Evolutionary conservation across 1,140 invertebrate species (phyloP), one percentile per base, ranked within the genome.

Genomic region (Batillaria attramentaria): DNA sequence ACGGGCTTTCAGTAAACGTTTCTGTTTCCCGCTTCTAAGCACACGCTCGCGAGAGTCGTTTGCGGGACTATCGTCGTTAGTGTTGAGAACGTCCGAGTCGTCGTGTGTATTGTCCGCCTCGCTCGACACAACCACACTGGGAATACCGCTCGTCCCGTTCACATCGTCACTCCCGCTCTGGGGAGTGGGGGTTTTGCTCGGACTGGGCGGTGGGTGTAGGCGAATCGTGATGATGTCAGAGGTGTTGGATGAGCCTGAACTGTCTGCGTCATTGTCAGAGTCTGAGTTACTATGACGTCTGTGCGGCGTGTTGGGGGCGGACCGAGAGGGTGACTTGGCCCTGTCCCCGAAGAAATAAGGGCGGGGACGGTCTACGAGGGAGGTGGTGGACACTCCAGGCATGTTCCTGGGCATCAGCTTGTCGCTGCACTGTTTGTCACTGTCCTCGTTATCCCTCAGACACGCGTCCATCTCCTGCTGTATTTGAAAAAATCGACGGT

Each of bases 381-480:
- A 74, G 13, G 33, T 37, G 3, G n/a, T n/a, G n/a, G n/a, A n/a
- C n/a, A n/a, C n/a, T n/a, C n/a, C n/a, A n/a, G n/a, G 31, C n/a
- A 16, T 13, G 68, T n/a, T 70, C 24, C 41, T 28, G 41, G 41
- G 50, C 18, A n/a, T 5, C 37, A 42, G 68, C 24, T 42, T 70
- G 39, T 70, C 50, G 20, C 41, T 1, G 41, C 50, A 46, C n/a
- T 70, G 41, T 20, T 42, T 54, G 37, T 72, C 37, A 35, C 60
- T 76, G 8, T 84, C 81, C 39, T 69, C 78, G 33, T 81, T 84
- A 18, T 84, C 85, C 65, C 70, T 68, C 20, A 88, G 70, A 69
- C 84, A 87, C 46, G 81, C 82, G 43, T 88, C 87, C 88, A 89
- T 89, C 81, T 89, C 89, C 68, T 84, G 79, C 80, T 88, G 88